Conservation (phyloP, 2,888 invertebrate genomes). For the Tanypteryx hageni region DNA sequence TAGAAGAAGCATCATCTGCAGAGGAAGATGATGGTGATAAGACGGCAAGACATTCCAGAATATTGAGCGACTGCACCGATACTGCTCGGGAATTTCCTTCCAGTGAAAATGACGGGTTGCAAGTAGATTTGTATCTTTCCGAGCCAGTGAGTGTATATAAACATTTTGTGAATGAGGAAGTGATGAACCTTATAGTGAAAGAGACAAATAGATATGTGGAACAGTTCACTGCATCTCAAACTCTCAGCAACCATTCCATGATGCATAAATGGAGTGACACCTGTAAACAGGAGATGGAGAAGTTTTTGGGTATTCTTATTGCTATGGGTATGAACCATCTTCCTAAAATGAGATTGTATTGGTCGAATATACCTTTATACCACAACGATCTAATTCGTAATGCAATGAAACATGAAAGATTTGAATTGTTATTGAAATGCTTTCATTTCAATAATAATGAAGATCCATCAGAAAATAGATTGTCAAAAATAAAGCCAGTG, state of each 20-base stretch:
- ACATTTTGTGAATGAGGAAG: constrained; percentile 23
- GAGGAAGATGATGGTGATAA: constrained; percentile 11
- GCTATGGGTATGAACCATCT: too few species aligned
- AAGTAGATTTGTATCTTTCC: constrained; percentile 27
- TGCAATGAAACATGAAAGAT: constrained; percentile 40
- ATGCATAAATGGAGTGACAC: constrained; percentile 28
- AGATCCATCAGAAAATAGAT: too few species aligned
- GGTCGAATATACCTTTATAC: constrained; percentile 25
- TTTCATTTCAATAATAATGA: too few species aligned
- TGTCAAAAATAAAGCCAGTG: too few species aligned
- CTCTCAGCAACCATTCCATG: not conserved
- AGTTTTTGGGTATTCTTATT: too few species aligned
- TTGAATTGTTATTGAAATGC: constrained; percentile 25
- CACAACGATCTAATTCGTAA: not conserved
- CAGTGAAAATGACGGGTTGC: not conserved
- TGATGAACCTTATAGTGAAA: constrained; percentile 15
- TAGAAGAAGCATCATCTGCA: not conserved
- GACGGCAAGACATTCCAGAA: not conserved
- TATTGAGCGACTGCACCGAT: not conserved
- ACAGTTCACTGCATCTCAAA: constrained; percentile 11
- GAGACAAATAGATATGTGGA: constrained; percentile 42
- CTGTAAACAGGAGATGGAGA: too few species aligned
- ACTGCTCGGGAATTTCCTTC: not conserved
- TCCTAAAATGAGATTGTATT: too few species aligned
- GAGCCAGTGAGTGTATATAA: constrained; percentile 17